Base-by-base conservation (phyloP, 2,113 vertebrate genomes). In the Brachirus orientalis region DNA sequence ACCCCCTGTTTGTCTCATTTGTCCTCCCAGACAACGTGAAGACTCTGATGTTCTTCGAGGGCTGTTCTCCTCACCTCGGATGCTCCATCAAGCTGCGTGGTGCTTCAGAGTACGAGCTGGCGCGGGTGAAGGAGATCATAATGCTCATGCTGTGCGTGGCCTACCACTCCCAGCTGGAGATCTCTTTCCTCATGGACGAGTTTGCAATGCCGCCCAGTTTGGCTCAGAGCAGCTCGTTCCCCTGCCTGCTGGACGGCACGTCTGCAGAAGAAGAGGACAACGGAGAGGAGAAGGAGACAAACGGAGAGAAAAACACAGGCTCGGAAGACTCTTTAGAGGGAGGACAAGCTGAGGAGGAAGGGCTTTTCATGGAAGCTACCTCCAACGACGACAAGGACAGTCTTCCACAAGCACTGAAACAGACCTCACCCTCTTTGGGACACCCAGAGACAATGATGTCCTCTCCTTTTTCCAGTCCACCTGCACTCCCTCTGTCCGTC, bases 111-210 rank as follows among this genome's bases (percentile, higher is more conserved):
- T 98, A 98, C 0, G 98, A 99, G 84, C 83, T 99, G 86, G 95
- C 98, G 40, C 87, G 96, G 46, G 97, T 99, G 58, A 99, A 99
- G 77, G 98, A 99, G 84, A 98, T 99, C 74, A 92, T 99, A 1
- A 94, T 95, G 80, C 94, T 99, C 77, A 99, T 99, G 97, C 82
- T 97, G 82, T 99, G 94, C 51, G 97, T 98, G 59, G 98, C 97
- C 56, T 99, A 99, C 85, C 98, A 99, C 92, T 99, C 96, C 18
- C 97, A 98, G 84, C 91, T 99, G 51, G 98, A 99, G 90, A 98
- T 99, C 70, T 98, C 97, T n/a, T 98, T 99, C 82, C 96, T 99
- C 65, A 99, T 99, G 98, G 98, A 99, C 54, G 98, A 99, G 72
- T 99, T 99, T 70, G 97, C 98, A 46, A 99, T 99, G 98, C 98